Percentiles rank a stretch among this genome's conserved stretches.
Conservation (phyloP, 2,113 vertebrate species). For the Peromyscus polionotus region DNA sequence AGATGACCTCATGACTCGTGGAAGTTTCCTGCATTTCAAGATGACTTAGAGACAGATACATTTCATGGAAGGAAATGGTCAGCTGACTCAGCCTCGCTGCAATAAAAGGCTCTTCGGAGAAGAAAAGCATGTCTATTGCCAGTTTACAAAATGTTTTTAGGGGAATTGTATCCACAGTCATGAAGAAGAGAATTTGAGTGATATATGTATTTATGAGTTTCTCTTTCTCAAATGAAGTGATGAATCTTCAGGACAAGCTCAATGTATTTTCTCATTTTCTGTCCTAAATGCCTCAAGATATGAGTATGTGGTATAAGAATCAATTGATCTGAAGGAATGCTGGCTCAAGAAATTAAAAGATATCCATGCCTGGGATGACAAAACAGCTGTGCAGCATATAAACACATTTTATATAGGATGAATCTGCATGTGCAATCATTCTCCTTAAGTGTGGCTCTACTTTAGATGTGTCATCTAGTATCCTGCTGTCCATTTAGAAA, state of each 20-base stretch:
- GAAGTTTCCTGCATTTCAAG: not conserved
- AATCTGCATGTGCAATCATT: not conserved
- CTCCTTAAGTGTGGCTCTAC: not conserved
- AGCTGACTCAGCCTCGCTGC: not conserved
- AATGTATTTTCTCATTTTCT: constrained; percentile 29
- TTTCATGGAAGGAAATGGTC: not conserved
- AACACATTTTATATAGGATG: not conserved
- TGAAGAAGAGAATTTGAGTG: not conserved
- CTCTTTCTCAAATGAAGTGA: not conserved
- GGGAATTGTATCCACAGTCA: not conserved
- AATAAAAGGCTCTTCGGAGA: not conserved
- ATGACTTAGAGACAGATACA: not conserved
- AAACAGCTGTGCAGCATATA: constrained; percentile 24
- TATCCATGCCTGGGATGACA: not conserved
- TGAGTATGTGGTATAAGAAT: not conserved
- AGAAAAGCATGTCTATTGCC: not conserved
- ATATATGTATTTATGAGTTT: not conserved
- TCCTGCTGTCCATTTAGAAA: constrained; percentile 12
- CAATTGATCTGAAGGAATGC: not conserved
- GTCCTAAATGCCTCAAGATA: not conserved
- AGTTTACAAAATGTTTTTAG: not conserved
- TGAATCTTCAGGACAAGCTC: constrained; percentile 35
- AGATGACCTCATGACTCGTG: not conserved
- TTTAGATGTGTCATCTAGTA: not conserved
- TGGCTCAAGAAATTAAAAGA: not conserved